phyloP scores from a whole-genome alignment of 30 jellyfish, hydroid and myxozoan genomes.

The Pseudorhiza aurosa region DNA sequence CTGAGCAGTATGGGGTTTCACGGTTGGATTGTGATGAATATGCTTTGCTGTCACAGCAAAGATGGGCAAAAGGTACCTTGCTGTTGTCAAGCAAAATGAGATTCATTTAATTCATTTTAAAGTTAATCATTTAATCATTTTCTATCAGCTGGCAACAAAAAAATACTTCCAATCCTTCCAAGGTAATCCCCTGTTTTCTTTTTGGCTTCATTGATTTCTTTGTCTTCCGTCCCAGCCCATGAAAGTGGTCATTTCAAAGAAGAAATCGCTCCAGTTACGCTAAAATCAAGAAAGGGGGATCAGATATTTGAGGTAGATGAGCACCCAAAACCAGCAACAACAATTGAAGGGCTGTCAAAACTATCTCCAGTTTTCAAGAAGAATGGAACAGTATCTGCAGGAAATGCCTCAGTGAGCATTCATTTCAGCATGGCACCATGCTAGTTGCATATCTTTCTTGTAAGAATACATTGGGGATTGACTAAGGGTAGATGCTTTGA shows the following conservation, averaged over 20 bases:
- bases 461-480: too few species aligned
- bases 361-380: slow-evolving; percentile 89
- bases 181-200: too few species aligned
- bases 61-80: slow-evolving; percentile 86
- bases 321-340: slow-evolving; percentile 87
- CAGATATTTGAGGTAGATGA: slow-evolving; percentile 77
- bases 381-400: slow-evolving; percentile 92
- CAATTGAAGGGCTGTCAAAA: slow-evolving; percentile 73
- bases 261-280: slow-evolving; percentile 86
- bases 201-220: too few species aligned
- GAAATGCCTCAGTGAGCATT: slow-evolving; percentile 94
- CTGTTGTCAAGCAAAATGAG: too few species aligned
- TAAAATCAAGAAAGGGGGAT: slow-evolving; percentile 68
- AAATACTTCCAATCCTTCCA: too few species aligned
- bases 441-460: too few species aligned
- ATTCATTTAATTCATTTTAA: too few species aligned
- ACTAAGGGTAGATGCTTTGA: too few species aligned
- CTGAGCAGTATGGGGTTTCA: slow-evolving; percentile 77
- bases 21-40: slow-evolving; percentile 85
- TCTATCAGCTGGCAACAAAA: too few species aligned
- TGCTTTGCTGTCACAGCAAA: slow-evolving; percentile 90
- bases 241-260: slow-evolving; percentile 77
- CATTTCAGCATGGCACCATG: too few species aligned
- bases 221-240: slow-evolving; percentile 54
- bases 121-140: too few species aligned